Percentiles rank a stretch among this genome's conserved stretches.
Evolutionary conservation across 2,888 invertebrate genomes (phyloP).

Genomic region (Drosophila diplacantha): DNA sequence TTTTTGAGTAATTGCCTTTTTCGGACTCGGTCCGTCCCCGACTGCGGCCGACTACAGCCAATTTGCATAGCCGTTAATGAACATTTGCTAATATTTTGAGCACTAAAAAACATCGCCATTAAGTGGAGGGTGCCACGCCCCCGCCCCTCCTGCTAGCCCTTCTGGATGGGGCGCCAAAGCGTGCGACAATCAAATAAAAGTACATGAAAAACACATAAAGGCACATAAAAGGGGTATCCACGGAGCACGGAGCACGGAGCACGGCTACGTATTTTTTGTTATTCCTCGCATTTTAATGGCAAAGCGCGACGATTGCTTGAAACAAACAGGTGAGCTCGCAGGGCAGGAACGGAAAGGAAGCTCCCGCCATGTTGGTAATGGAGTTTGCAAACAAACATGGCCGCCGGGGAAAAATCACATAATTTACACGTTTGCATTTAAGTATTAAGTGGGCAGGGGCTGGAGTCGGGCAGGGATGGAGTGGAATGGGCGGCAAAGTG

Average conservation of each 20-base stretch:
- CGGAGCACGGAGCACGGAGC: conserved; percentile 19
- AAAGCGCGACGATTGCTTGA: conserved; percentile 66
- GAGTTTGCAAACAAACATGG: conserved; percentile 72
- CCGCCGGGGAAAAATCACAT: conserved; percentile 73
- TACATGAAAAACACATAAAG: conserved; percentile 72
- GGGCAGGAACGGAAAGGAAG: conserved; percentile 49
- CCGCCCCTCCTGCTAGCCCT: not conserved
- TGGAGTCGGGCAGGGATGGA: not conserved
- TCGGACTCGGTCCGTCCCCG: conserved; percentile 40
- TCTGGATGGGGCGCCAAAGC: conserved; percentile 53
- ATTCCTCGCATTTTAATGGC: conserved; percentile 55
- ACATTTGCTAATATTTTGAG: conserved; percentile 72
- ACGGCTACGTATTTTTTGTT: conserved; percentile 19
- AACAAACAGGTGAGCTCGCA: conserved; percentile 61
- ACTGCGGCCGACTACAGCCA: conserved; percentile 46
- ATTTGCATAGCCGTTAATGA: conserved; percentile 71
- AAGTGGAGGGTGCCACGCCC: conserved; percentile 37
- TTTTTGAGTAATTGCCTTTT: conserved; percentile 60
- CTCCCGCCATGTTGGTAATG: conserved; percentile 70
- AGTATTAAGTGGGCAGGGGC: conserved; percentile 66
- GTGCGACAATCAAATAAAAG: conserved; percentile 72
- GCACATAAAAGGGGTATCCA: conserved; percentile 66
- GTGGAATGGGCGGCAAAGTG: conserved; percentile 48
- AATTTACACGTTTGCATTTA: conserved; percentile 72
- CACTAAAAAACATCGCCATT: conserved; percentile 64